Evolutionary conservation across 2,888 invertebrate species (phyloP).

Genomic region (Heliconius sara): DNA sequence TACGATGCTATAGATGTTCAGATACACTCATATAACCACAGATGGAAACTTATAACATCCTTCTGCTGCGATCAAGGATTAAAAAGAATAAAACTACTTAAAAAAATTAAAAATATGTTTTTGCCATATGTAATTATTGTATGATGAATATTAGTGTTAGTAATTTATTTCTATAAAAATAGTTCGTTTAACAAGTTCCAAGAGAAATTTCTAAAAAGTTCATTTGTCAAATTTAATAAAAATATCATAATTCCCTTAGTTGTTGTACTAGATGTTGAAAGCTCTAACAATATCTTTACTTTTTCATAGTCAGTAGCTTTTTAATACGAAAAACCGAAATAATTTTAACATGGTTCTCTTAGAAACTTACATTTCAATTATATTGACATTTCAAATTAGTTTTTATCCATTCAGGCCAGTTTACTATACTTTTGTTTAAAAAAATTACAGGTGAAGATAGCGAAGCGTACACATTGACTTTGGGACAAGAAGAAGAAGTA

Average conservation of each 20-base stretch:
- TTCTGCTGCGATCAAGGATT: neutral
- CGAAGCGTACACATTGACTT: slow-evolving; percentile 79
- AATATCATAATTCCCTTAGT: too few species aligned
- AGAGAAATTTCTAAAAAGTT: neutral
- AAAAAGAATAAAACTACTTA: neutral
- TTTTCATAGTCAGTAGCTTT: neutral
- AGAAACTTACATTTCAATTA: too few species aligned
- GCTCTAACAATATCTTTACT: neutral
- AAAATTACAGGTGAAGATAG: slow-evolving; percentile 68
- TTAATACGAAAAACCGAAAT: neutral
- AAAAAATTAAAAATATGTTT: neutral
- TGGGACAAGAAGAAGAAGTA: slow-evolving; percentile 91
- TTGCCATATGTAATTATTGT: neutral
- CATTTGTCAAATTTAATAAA: neutral
- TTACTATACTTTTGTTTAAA: neutral
- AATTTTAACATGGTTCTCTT: too few species aligned
- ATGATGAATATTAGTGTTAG: neutral
- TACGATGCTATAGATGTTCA: too few species aligned
- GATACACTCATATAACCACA: too few species aligned
- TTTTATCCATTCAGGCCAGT: too few species aligned
- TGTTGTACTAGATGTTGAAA: neutral
- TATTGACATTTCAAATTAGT: too few species aligned
- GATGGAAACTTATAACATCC: too few species aligned
- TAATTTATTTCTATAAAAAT: neutral
- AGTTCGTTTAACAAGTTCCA: neutral